Evolutionary conservation across 2,888 invertebrate genomes (phyloP), one percentile per base, ranked within the genome.

Genomic region (Dryadula phaetusa): DNA sequence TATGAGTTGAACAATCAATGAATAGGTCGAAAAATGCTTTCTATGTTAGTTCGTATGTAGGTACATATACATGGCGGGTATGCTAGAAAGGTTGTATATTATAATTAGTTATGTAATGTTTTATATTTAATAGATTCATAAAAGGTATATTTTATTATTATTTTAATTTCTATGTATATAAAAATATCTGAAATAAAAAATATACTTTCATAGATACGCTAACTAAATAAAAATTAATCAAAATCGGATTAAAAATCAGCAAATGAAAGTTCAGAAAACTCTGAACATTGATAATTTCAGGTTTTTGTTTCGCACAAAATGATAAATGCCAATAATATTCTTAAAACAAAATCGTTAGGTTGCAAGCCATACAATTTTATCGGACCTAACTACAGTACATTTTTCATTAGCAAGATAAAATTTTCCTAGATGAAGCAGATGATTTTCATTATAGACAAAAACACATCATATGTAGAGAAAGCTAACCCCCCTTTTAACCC

Each of bases 1-100:
- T 87, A 88, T 86, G 88, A 86, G 85, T 85, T 83, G 87, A 88
- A 89, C 88, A 83, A 75, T 79, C 66, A 53, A 56, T 61, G 60
- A 61, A 67, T 67, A 66, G 69, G 64, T 67, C 63, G 67, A 67
- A 64, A 52, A 61, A 67, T 54, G 34, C 34, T 54, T 46, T 54
- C 47, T 34, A 54, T 62, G 47, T 66, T 16, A 14, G 63, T 53
- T 56, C 49, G 18, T 52, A 62, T 34, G 37, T 64, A 32, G 20
- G 12, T 49, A 47, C 8, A 20, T 53, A 16, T 42, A 32, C 52
- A 16, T 6, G 32, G n/a, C 37, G 7, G 14, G 54, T 40, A 37
- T 40, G 16, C 25, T 16, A n/a, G n/a, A 10, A 56, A 56, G 37
- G 40, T 40, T 37, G n/a, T 25, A 22, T 56, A 25, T 40, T 40